Base-by-base conservation (phyloP, 2,797 vertebrate species). In the Rachycentron canadum region DNA sequence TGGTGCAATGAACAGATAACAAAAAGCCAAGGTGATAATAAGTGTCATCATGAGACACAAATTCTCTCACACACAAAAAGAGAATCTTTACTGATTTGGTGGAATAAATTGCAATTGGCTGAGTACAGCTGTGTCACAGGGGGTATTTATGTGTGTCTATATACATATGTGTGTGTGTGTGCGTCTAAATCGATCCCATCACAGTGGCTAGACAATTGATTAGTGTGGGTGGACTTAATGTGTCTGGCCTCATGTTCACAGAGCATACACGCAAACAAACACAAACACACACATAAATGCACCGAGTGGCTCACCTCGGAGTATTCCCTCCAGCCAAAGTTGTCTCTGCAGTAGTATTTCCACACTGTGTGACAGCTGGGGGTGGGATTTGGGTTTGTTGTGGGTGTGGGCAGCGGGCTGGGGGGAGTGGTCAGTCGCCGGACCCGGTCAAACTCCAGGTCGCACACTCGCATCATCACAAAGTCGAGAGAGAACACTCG, bases 311-410 rank as follows among this genome's bases (percentile, higher is more conserved):
- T 86, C 95, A 99, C 98, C 98, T 99, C 98, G 0, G 98, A 99
- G 93, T 99, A 99, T 73, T 99, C 98, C 88, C 98, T 97, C 98
- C 98, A 99, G 94, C 98, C 98, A 89, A 99, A 99, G 95, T 98
- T 98, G 94, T 99, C 98, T 95, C 97, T 97, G 95, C 98, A 99
- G 96, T 98, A 99, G 94, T 98, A 99, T 61, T 99, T 99, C 98
- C 98, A 99, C 89, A 97, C 91, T 0, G 97, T 99, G 92, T 97
- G 96, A 91, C 95, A 98, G 95, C 73, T 93, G 76, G 96, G 96
- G 86, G 86, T 89, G 84, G 94, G 92, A 92, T 79, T 95, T 40
- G 95, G 92, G 89, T 86, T 95, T 0, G 86, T 61, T 23, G 90
- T 52, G 0, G 88, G 53, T 7, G 62, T 1, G 16, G 86, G 73